A percentile compares a stretch with the other conserved stretches of the same genome.
These are phyloP conservation scores for Stichopus horrens DNA, from an alignment of 53 echinoderm and acorn worm species.

Conservation along the genomic window DNA sequence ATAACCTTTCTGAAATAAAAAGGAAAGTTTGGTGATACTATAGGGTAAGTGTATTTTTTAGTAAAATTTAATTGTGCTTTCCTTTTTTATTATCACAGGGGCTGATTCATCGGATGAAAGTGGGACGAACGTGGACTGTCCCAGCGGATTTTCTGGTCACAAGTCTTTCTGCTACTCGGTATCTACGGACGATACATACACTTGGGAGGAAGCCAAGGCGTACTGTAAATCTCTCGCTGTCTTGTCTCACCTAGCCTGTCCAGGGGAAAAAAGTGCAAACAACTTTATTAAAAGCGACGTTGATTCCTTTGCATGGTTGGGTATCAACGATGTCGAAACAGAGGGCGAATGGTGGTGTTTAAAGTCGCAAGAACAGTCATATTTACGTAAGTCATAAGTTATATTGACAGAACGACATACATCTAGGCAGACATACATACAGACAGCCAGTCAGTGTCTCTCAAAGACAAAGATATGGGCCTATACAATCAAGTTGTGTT, in stretches of 20 bases:
- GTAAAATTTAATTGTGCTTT: no score
- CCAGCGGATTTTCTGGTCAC: not conserved
- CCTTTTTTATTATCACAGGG: not conserved
- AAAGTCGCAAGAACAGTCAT: not conserved
- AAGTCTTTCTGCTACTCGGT: conserved; percentile 7
- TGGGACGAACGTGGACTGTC: not conserved
- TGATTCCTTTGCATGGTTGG: not conserved
- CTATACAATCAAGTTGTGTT: no score
- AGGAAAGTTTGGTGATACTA: no score
- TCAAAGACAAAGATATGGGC: no score
- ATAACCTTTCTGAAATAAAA: no score
- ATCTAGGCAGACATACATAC: no score
- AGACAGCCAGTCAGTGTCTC: no score
- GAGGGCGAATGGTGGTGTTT: conserved; percentile 5
- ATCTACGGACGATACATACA: conserved; percentile 9
- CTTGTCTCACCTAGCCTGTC: not conserved
- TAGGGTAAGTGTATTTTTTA: no score
- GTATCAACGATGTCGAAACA: not conserved
- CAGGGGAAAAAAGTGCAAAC: not conserved
- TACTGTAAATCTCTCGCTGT: conserved; percentile 3
- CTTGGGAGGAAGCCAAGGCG: conserved; percentile 3
- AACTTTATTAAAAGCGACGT: not conserved
- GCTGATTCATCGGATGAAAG: not conserved
- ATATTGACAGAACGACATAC: no score
- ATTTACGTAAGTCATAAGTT: not conserved